Evolutionary conservation across 1,140 invertebrate genomes (phyloP).

Genomic region (Hypsibius dujardini): DNA sequence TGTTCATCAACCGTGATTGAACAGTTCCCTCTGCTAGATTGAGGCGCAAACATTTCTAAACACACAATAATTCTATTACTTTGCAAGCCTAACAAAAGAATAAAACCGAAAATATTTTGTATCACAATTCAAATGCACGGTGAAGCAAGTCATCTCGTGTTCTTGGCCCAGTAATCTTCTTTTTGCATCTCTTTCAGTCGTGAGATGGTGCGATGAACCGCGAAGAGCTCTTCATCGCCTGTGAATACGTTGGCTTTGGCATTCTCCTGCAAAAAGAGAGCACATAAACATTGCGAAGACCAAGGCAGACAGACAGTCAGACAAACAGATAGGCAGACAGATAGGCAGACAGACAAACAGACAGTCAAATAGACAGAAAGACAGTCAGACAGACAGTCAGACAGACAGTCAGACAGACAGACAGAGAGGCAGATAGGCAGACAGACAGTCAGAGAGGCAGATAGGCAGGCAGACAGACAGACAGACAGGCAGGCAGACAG

Average conservation of each 20-base stretch:
- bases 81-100: not conserved
- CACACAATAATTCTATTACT: not conserved
- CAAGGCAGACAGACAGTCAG: not conserved
- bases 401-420: not conserved
- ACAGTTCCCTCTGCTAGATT: not conserved
- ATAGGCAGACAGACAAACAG: not conserved
- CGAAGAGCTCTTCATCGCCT: constrained; percentile 90
- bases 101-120: not conserved
- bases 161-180: constrained; percentile 60
- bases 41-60: not conserved
- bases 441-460: too few relatives aligned
- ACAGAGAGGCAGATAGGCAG: not conserved
- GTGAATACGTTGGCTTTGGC: constrained; percentile 71
- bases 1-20: not conserved
- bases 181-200: constrained; percentile 87
- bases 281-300: too few relatives aligned
- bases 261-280: constrained; percentile 39
- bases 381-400: not conserved
- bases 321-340: not conserved
- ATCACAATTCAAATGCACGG: not conserved
- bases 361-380: not conserved
- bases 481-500: not conserved
- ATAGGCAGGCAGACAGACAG: too few relatives aligned
- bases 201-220: constrained; percentile 79
- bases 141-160: not conserved